Evolutionary conservation across 1,140 invertebrate species (phyloP).

Genomic region (Vollenhovia emeryi): DNA sequence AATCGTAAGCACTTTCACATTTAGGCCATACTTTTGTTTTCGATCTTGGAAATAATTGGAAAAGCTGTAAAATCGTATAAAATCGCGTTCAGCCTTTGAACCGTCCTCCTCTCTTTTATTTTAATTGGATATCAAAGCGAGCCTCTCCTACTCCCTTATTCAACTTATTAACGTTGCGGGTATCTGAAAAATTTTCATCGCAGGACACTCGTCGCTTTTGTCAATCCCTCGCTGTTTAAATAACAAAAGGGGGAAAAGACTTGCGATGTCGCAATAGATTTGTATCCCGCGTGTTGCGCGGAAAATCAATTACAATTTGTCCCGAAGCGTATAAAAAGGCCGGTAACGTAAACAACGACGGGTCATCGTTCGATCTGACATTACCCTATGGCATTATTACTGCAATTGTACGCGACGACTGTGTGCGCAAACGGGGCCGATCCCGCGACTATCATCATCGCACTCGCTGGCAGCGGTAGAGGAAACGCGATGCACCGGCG

Average conservation of each 20-base stretch:
- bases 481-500: constrained; percentile 41
- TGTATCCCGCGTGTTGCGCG: background rate
- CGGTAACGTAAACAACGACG: background rate
- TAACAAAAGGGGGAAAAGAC: background rate
- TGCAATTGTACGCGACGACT: constrained; percentile 23
- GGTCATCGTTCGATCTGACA: constrained; percentile 34
- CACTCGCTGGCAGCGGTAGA: background rate
- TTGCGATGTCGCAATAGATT: background rate
- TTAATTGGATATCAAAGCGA: background rate
- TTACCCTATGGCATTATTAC: constrained; percentile 18
- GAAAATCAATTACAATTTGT: constrained; percentile 34
- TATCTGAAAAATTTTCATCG: background rate
- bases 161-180: background rate
- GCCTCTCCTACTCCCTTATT: background rate
- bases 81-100: background rate
- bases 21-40: background rate
- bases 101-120: background rate
- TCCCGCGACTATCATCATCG: constrained; percentile 31
- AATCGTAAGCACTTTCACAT: background rate
- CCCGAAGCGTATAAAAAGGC: background rate
- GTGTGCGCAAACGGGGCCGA: background rate
- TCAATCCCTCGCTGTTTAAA: background rate
- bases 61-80: background rate
- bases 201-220: background rate
- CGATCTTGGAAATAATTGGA: background rate